Evolutionary conservation across 1,140 invertebrate species (phyloP), one percentile per base, ranked within the genome.

Genomic region (Drosophila aff.): DNA sequence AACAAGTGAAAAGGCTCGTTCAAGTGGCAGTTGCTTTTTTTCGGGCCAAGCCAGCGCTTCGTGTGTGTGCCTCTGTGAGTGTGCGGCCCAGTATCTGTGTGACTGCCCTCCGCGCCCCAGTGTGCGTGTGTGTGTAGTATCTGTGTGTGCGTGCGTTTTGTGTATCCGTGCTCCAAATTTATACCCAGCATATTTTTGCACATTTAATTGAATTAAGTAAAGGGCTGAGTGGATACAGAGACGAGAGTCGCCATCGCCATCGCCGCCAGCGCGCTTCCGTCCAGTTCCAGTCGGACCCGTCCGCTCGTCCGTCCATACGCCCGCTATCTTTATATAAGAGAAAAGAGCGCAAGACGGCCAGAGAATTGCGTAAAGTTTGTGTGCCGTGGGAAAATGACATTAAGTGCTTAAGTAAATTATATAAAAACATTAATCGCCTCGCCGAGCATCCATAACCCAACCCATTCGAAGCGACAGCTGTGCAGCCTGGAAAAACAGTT

Each of bases 391-490:
- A 76, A 76, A 90, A 68, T 84, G 81, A 62, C 81, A 90, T 81
- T 89, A 87, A 81, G 81, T 84, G 75, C 81, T 81, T 73, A 84
- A 79, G 68, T 90, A 87, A 89, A 87, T 89, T 87, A 89, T 81
- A 84, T 84, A 87, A 87, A 89, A 81, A 49, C 81, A 76, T 87
- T 84, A 65, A 89, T 75, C 55, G 73, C 68, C 67, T 65, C 65
- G 43, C 43, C 55, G 59, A 65, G 67, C 80, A 87, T 62, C 75
- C 49, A 77, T 68, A 63, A 50, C 67, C 15, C 46, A 58, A 60
- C 64, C 58, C 58, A 63, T 44, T 40, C 58, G 40, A 68, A 28
- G 31, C 63, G 75, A 68, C 61, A 52, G 55, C 67, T 72, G 61
- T 52, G 66, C 52, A 40, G 55, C 55, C 43, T 55, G 38, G 43